Conservation (phyloP, 2,797 vertebrate species). For the Parambassis ranga region DNA sequence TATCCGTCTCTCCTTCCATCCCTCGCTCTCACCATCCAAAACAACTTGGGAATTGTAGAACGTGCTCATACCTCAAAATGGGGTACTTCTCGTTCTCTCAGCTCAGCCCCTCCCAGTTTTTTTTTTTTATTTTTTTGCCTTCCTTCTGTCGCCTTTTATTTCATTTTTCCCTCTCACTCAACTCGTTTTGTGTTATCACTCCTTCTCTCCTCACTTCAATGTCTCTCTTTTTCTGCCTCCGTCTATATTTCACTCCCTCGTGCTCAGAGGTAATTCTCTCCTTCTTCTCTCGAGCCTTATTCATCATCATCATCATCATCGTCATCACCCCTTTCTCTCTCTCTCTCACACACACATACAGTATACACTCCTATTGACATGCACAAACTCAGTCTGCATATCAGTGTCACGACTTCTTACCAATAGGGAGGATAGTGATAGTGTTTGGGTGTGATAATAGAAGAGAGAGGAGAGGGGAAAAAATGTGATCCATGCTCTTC, state of each 20-base stretch:
- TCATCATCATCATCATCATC: constrained; percentile 58
- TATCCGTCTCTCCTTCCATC: constrained; percentile 54
- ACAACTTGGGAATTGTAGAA: constrained; percentile 60
- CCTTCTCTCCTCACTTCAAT: constrained; percentile 28
- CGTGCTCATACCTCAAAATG: constrained; percentile 52
- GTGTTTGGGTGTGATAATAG: constrained; percentile 2
- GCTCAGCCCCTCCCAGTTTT: neutral
- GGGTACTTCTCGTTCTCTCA: constrained; percentile 17
- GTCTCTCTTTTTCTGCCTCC: constrained; percentile 35
- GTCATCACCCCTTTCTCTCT: neutral
- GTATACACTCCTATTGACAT: constrained; percentile 20
- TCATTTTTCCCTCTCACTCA: constrained; percentile 27
- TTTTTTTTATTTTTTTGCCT: constrained; percentile 11
- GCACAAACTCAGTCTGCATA: constrained; percentile 37
- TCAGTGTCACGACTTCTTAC: constrained; percentile 41
- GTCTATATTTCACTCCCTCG: constrained; percentile 62
- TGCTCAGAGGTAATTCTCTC: constrained; percentile 73
- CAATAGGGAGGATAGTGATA: constrained; percentile 32
- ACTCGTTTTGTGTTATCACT: constrained; percentile 36
- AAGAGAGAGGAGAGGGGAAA: neutral
- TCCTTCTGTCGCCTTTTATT: constrained; percentile 22
- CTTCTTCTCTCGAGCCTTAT: constrained; percentile 59
- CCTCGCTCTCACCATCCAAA: constrained; percentile 37
- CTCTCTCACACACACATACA: neutral
- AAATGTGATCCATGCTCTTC: neutral